Base-by-base conservation (phyloP, 1,140 invertebrate genomes). In the Meloidogyne floridensis region DNA sequence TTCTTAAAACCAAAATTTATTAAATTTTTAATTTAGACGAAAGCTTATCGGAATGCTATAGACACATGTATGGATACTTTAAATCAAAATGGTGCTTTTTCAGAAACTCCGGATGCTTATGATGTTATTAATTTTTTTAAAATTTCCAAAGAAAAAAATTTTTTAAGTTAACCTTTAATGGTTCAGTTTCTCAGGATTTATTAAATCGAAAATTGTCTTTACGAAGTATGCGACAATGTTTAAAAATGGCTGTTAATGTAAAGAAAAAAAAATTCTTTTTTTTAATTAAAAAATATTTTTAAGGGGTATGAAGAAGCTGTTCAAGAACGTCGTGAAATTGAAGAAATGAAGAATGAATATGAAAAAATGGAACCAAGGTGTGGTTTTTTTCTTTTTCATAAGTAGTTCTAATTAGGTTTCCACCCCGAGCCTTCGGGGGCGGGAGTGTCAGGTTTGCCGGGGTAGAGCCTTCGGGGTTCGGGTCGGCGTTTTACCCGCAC, bases 251-350 rank as follows among this genome's bases (percentile, higher is more conserved):
- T 42, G 56, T 76, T 56, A 15, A 76, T 15, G 75, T 76, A 13
- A 32, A 56, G 7, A 7, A 43, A 13, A 32, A 32, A 2, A 32
- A 32, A 20, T 20, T 20, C 20, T 20, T 20, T 32, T 32, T 32
- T 32, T 32, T 6, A 47, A 47, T 6, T 47, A 47, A 47, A 32
- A 13, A 13, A 0, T 54, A n/a, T 7, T 54, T 76, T 76, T 56
- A n/a, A 76, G 75, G 32, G 42, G 13, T n/a, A 54, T n/a, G 75
- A 76, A 8, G 75, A 54, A 0, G 47, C 75, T 8, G 53, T 42
- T 15, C 47, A 42, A 42, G 75, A 76, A 76, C 75, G 43, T 13
- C 32, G 51, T n/a, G 69, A 56, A 56, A 76, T 76, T 56, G 75
- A 76, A 6, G 32, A 76, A n/a, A 18, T 47, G 15, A 8, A 56